A percentile compares a stretch with the other conserved stretches of the same genome.
Conservation (phyloP, 2,888 invertebrate genomes). For the Rhodophaea formosa region DNA sequence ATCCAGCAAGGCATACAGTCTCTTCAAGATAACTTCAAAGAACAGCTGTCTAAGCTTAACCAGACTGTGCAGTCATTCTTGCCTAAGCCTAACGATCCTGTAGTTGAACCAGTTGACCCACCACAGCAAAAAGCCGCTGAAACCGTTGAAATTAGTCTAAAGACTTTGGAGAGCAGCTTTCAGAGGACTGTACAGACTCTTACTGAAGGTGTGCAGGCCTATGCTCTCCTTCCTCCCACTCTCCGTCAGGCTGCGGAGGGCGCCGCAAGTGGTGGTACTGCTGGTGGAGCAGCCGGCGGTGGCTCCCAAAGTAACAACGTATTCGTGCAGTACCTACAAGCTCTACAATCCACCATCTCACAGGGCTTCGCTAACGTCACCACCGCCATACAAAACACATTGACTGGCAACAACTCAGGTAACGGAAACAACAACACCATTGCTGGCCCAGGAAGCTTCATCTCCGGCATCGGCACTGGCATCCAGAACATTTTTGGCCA, state of each 20-base stretch:
- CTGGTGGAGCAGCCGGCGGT: slow-evolving; percentile 17
- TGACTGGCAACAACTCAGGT: slow-evolving; percentile 20
- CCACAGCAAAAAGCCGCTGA: slow-evolving; percentile 36
- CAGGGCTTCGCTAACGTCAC: slow-evolving; percentile 34
- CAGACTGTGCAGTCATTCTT: slow-evolving; percentile 48
- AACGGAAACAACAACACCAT: slow-evolving; percentile 18
- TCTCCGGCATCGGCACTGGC: slow-evolving; percentile 26
- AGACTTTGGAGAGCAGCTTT: slow-evolving; percentile 53
- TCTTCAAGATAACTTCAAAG: slow-evolving; percentile 49
- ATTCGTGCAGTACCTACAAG: slow-evolving; percentile 24
- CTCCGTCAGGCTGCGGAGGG: slow-evolving; percentile 13
- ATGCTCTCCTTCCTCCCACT: slow-evolving; percentile 49
- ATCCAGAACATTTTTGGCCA: slow-evolving; percentile 33
- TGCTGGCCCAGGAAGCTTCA: slow-evolving; percentile 20
- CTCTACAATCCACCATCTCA: slow-evolving; percentile 33
- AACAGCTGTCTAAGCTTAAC: slow-evolving; percentile 56
- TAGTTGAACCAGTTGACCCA: slow-evolving; percentile 31
- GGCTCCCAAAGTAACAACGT: slow-evolving; percentile 22
- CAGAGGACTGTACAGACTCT: slow-evolving; percentile 51
- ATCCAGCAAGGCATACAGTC: slow-evolving; percentile 52
- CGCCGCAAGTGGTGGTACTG: slow-evolving; percentile 1
- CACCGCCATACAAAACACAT: slow-evolving; percentile 23
- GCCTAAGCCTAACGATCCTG: slow-evolving; percentile 28
- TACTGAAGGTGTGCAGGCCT: slow-evolving; percentile 49
- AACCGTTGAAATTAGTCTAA: slow-evolving; percentile 41